These are phyloP conservation scores for Rhinoraja longicauda DNA, from an alignment of 2,797 vertebrate genomes.

Conservation along the genomic window DNA sequence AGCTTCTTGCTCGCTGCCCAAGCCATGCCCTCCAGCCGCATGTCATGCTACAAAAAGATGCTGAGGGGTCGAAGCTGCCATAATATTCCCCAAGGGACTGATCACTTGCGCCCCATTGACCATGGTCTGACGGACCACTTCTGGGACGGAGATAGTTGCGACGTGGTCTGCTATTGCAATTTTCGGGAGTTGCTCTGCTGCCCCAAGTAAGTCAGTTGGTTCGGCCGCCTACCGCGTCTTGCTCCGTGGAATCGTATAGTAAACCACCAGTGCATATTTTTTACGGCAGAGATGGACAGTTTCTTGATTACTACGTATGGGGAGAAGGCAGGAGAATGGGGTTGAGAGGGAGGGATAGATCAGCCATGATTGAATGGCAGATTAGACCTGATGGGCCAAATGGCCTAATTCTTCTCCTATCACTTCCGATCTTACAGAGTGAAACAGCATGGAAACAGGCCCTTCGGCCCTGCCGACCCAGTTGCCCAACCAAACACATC, in stretches of 20 bases:
- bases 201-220: constrained; percentile 62
- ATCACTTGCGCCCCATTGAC: constrained; percentile 51
- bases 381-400: too few species aligned
- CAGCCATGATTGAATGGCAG: too few species aligned
- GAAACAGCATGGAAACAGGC: too few species aligned
- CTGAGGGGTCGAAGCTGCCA: constrained; percentile 57
- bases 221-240: neutral
- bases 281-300: too few species aligned
- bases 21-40: constrained; percentile 47
- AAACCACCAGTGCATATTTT: neutral
- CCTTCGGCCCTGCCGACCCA: too few species aligned
- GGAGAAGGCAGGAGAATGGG: too few species aligned
- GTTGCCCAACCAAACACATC: too few species aligned
- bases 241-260: constrained; percentile 8
- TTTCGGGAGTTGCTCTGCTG: constrained; percentile 66
- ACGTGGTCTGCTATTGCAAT: constrained; percentile 70
- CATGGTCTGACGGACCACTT: constrained; percentile 56
- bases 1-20: constrained; percentile 46
- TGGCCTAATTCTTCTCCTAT: too few species aligned
- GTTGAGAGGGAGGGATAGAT: too few species aligned
- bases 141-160: constrained; percentile 62
- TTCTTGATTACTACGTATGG: too few species aligned
- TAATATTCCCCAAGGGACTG: constrained; percentile 48
- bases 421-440: too few species aligned
- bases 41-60: constrained; percentile 61